Evolutionary conservation across 2,888 invertebrate genomes (phyloP).

Genomic region (Nematopogon swammerdamellus): DNA sequence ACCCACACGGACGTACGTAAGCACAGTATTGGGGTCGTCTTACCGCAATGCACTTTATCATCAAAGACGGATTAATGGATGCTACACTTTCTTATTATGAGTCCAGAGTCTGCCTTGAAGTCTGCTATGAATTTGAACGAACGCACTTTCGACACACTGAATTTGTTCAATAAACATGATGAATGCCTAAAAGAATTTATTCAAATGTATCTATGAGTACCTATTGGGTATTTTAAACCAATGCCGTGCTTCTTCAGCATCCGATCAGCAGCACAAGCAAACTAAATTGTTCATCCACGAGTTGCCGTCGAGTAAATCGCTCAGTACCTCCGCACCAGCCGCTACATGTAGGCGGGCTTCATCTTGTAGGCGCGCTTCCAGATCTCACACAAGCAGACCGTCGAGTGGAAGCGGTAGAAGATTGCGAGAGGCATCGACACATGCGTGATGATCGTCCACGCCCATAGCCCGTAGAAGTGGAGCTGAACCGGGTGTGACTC

Average conservation of each 20-base stretch:
- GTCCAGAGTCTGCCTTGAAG: too few relatives aligned
- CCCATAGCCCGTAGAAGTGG: slow-evolving; percentile 90
- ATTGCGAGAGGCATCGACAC: slow-evolving; percentile 91
- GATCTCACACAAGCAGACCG: slow-evolving; percentile 92
- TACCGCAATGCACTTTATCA: too few relatives aligned
- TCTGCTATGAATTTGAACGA: too few relatives aligned
- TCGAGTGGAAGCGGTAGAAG: slow-evolving; percentile 93
- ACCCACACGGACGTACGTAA: too few relatives aligned
- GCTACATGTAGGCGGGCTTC: slow-evolving; percentile 82
- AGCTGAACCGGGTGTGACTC: slow-evolving; percentile 90
- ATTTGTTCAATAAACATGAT: too few relatives aligned
- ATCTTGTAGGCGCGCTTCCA: slow-evolving; percentile 96
- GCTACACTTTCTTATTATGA: too few relatives aligned
- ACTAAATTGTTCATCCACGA: not conserved
- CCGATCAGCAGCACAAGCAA: not conserved
- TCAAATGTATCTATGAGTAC: too few relatives aligned
- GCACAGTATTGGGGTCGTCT: too few relatives aligned
- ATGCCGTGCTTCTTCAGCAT: not conserved
- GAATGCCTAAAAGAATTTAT: too few relatives aligned
- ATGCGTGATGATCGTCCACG: slow-evolving; percentile 94
- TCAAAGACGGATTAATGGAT: too few relatives aligned
- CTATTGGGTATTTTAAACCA: too few relatives aligned
- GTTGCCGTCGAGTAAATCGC: slow-evolving; percentile 6
- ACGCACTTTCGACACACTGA: too few relatives aligned
- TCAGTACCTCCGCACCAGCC: slow-evolving; percentile 34